Base-by-base conservation (phyloP, 1,140 invertebrate genomes). In the Orius laevigatus region DNA sequence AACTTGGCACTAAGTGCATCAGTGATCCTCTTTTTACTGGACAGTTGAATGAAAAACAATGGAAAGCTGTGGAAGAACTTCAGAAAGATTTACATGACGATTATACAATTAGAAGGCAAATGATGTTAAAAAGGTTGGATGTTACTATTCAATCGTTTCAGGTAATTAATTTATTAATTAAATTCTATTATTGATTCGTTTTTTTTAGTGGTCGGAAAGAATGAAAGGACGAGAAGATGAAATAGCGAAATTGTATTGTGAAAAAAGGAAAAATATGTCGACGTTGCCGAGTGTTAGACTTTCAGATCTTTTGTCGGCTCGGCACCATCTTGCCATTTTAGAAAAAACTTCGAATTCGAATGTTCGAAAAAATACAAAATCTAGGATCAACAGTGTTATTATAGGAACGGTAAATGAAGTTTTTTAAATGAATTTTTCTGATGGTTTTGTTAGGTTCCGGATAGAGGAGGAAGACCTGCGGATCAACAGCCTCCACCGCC, bases 71-170 rank as follows among this genome's bases (percentile, higher is more conserved):
- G 2, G 68, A 78, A 32, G 64, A 70, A 10, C 60, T 82, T 1
- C 80, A 88, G 57, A 64, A 72, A 5, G 75, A 85, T 52, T 68
- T 94, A 57, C 70, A 75, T 33, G 69, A 76, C 5, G 92, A 96
- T 59, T 96, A 92, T 60, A 71, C 73, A 58, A 70, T 86, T 35
- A 66, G 91, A 50, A 67, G 88, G 48, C 80, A 93, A 60, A 88
- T 91, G 73, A 73, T 96, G 53, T 64, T 94, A 1, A 91, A 88
- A 51, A 70, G 93, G 44, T 64, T 95, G 36, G 91, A 96, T 67
- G 90, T 92, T 34, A 97, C 92, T 3, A 76, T 96, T 58, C 85
- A 91, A 64, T 94, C 89, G 16, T 96, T 95, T 66, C 72, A 81
- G 68, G 77, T 78, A 60, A 60, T 55, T 51, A 41, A 12, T 10